Percentiles rank a stretch among this genome's conserved stretches.
Evolutionary conservation across 2,113 vertebrate species (phyloP).

Genomic region (Geococcyx californianus): DNA sequence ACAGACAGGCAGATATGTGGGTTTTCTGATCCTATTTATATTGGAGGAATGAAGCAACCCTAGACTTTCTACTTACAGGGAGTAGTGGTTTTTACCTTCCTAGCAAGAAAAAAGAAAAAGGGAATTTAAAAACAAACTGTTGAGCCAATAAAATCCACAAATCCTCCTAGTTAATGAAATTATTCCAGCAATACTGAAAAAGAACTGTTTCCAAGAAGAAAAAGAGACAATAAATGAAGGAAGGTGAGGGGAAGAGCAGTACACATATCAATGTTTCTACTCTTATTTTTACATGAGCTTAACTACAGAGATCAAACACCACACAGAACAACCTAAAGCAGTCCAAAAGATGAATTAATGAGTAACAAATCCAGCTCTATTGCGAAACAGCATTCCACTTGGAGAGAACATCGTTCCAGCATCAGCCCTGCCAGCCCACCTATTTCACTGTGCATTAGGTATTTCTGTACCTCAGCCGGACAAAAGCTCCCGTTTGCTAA

Average conservation of each 20-base stretch:
- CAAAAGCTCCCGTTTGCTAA: background rate
- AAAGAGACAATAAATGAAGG: background rate
- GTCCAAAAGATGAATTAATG: background rate
- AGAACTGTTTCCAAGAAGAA: background rate
- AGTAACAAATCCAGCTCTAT: background rate
- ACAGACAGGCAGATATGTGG: conserved; percentile 24
- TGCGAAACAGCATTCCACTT: background rate
- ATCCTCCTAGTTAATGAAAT: background rate
- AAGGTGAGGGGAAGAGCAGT: background rate
- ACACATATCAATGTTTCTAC: background rate
- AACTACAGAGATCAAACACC: background rate
- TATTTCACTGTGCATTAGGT: background rate
- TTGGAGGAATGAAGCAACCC: background rate
- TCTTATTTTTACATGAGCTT: background rate
- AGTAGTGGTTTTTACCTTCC: background rate
- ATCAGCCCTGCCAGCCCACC: background rate
- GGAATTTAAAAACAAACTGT: background rate
- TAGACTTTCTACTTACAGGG: background rate
- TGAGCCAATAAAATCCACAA: background rate
- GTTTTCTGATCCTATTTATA: conserved; percentile 30
- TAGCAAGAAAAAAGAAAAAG: background rate
- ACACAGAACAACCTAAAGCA: background rate
- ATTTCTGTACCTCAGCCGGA: background rate
- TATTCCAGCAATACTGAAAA: background rate
- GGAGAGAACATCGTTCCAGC: background rate